These are phyloP conservation scores for Hypena proboscidalis DNA, from an alignment of 2,888 invertebrate species.

Conservation along the genomic window DNA sequence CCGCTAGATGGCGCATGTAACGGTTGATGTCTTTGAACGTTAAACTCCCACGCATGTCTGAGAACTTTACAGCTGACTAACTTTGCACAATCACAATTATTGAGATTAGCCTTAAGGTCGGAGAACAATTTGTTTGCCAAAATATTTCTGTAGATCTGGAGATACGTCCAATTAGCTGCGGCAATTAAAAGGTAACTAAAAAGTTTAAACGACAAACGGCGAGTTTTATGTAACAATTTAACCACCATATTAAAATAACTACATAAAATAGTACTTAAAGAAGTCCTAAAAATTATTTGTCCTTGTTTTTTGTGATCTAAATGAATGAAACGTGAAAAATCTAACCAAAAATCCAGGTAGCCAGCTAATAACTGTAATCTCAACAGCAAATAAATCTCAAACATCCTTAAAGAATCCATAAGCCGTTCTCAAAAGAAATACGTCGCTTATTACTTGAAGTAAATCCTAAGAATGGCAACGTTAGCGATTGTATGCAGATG, in stretches of 20 bases:
- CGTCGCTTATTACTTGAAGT: constrained; percentile 20
- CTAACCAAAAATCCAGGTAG: too few relatives aligned
- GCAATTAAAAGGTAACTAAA: constrained; percentile 1
- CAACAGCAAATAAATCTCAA: background rate
- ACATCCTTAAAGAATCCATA: background rate
- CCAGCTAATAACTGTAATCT: too few relatives aligned
- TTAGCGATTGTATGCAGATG: constrained; percentile 63
- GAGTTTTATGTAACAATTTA: too few relatives aligned
- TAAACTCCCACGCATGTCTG: constrained; percentile 54
- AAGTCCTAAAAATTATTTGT: too few relatives aligned
- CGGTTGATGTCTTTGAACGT: constrained; percentile 51
- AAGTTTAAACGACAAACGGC: too few relatives aligned
- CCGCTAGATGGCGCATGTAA: constrained; percentile 38
- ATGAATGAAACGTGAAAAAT: too few relatives aligned
- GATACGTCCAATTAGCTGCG: constrained; percentile 25
- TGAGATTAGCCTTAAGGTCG: constrained; percentile 33
- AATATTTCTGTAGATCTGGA: constrained; percentile 18
- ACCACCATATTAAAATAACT: too few relatives aligned
- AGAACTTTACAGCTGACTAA: constrained; percentile 29
- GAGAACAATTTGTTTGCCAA: constrained; percentile 33
- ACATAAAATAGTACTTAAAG: too few relatives aligned
- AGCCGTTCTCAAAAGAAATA: constrained; percentile 21
- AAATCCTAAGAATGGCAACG: constrained; percentile 21
- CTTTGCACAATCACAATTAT: constrained; percentile 35
- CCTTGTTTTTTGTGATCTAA: too few relatives aligned